A percentile compares a stretch with the other conserved stretches of the same genome.
Evolutionary conservation across 2,113 vertebrate genomes (phyloP).

Genomic region (Pseudorectes ferrugineus): DNA sequence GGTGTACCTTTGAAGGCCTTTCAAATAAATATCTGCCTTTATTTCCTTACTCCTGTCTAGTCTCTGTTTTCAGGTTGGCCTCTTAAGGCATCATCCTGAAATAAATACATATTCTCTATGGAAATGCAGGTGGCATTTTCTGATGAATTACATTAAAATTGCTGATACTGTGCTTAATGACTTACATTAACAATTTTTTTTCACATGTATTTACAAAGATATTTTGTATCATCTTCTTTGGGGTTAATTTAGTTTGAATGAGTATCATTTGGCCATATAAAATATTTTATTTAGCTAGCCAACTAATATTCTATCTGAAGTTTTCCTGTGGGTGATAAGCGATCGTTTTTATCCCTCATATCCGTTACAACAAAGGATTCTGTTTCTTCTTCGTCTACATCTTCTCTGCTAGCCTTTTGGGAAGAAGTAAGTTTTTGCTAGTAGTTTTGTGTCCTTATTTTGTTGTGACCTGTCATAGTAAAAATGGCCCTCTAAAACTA

Average conservation of each 20-base stretch:
- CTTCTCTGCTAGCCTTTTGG: conserved; percentile 80
- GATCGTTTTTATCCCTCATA: conserved; percentile 63
- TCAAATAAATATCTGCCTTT: too few species aligned
- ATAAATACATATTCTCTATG: background rate
- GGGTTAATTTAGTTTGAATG: background rate
- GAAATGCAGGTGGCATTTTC: background rate
- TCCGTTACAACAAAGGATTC: conserved; percentile 74
- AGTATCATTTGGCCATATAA: background rate
- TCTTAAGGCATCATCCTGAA: background rate
- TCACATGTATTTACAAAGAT: background rate
- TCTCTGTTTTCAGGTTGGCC: too few species aligned
- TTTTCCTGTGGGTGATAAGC: conserved; percentile 35
- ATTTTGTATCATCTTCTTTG: background rate
- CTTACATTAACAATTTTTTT: background rate
- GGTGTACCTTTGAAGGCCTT: too few species aligned
- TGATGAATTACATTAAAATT: background rate
- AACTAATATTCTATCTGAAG: background rate
- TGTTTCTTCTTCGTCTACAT: conserved; percentile 75
- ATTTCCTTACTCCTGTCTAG: too few species aligned
- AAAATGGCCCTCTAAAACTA: conserved; percentile 6
- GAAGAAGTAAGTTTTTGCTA: conserved; percentile 77
- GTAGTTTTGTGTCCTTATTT: conserved; percentile 19
- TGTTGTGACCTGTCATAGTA: conserved; percentile 16
- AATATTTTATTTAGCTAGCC: conserved; percentile 26
- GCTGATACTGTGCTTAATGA: background rate